A percentile compares a stretch with the other conserved stretches of the same genome.
Evolutionary conservation across 1,140 invertebrate species (phyloP).

Genomic region (Helicoverpa zea): DNA sequence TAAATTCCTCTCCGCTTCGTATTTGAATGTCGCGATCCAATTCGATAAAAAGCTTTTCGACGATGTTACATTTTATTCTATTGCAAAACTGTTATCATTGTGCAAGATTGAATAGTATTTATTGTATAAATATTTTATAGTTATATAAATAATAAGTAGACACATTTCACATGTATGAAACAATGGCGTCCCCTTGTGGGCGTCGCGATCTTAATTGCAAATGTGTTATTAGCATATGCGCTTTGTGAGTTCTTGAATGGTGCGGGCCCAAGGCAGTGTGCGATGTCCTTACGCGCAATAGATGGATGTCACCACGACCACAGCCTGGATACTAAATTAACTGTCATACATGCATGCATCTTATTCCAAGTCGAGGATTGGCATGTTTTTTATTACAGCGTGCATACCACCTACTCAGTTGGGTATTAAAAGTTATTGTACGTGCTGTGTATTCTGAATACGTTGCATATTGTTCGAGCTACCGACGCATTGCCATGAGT

Average conservation of each 20-base stretch:
- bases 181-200: constrained; percentile 79
- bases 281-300: constrained; percentile 65
- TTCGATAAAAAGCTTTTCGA: constrained; percentile 35
- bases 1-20: constrained; percentile 51
- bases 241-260: constrained; percentile 76
- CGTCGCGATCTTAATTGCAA: constrained; percentile 82
- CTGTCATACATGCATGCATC: constrained; percentile 19
- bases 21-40: constrained; percentile 35
- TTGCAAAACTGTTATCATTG: constrained; percentile 29
- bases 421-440: constrained; percentile 26
- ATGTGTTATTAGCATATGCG: constrained; percentile 81
- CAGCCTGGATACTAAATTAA: constrained; percentile 50
- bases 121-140: constrained; percentile 24
- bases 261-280: constrained; percentile 71
- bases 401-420: constrained; percentile 16
- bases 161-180: constrained; percentile 63
- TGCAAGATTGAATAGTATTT: constrained; percentile 29
- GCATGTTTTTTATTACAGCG: constrained; percentile 23
- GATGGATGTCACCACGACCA: constrained; percentile 54
- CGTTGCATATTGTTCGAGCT: background rate
- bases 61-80: constrained; percentile 37
- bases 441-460: constrained; percentile 6
- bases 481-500: constrained; percentile 1
- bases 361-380: too few species aligned
- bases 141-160: constrained; percentile 53